Conservation (phyloP, 1,140 invertebrate genomes). For the Frieseomelitta varia region DNA sequence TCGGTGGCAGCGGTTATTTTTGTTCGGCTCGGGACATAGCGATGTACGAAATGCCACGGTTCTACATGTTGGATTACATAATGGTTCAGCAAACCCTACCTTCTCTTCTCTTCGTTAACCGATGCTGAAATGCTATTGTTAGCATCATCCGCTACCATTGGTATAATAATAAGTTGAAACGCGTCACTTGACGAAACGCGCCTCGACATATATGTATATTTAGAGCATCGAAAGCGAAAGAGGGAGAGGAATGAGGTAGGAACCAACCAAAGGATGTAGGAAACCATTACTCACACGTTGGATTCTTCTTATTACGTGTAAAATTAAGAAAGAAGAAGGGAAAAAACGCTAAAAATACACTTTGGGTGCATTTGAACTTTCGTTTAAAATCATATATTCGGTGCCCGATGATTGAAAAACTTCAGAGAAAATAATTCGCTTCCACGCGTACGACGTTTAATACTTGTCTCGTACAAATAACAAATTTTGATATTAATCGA, state of each 20-base stretch:
- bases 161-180: slow-evolving; percentile 81
- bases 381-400: not conserved
- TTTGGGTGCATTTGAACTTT: not conserved
- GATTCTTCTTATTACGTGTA: not conserved
- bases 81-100: slow-evolving; percentile 79
- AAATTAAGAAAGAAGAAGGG: not conserved
- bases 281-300: not conserved
- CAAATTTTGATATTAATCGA: too few species aligned
- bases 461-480: too few species aligned
- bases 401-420: not conserved
- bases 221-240: slow-evolving; percentile 63
- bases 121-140: slow-evolving; percentile 79
- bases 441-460: not conserved
- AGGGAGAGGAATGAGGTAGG: slow-evolving; percentile 34
- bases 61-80: slow-evolving; percentile 67
- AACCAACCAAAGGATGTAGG: not conserved
- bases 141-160: slow-evolving; percentile 71
- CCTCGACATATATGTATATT: slow-evolving; percentile 76
- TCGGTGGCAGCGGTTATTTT: slow-evolving; percentile 45
- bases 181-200: slow-evolving; percentile 77
- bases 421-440: not conserved
- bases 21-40: slow-evolving; percentile 11
- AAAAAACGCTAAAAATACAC: not conserved
- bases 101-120: slow-evolving; percentile 60
- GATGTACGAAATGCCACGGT: slow-evolving; percentile 27